Evolutionary conservation across 1,140 invertebrate genomes (phyloP).

Genomic region (Bombus superbus): DNA sequence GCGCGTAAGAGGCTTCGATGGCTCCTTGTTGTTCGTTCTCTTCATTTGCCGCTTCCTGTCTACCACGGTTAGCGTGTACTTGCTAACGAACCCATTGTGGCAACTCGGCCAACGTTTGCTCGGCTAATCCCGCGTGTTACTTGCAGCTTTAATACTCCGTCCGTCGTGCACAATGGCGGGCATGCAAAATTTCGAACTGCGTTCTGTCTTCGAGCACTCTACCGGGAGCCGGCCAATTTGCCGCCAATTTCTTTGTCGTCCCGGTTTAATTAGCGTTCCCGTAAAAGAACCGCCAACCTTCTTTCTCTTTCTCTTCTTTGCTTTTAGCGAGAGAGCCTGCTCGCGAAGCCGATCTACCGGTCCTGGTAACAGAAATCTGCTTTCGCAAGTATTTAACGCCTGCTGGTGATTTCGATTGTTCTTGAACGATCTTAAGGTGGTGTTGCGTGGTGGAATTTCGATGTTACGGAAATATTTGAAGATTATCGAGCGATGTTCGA

Average conservation of each 20-base stretch:
- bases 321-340: neutral
- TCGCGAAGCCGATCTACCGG: neutral
- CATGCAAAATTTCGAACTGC: slow-evolving; percentile 50
- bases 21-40: slow-evolving; percentile 69
- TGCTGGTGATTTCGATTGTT: no score
- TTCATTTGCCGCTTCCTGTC: slow-evolving; percentile 76
- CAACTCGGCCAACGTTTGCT: slow-evolving; percentile 74
- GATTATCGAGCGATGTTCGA: no score
- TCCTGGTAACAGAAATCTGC: neutral
- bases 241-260: slow-evolving; percentile 30
- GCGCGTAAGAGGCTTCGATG: slow-evolving; percentile 65
- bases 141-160: slow-evolving; percentile 71
- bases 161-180: slow-evolving; percentile 39
- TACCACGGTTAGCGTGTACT: slow-evolving; percentile 76
- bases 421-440: neutral
- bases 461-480: no score
- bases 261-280: slow-evolving; percentile 17
- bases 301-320: neutral
- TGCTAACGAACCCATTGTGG: slow-evolving; percentile 81
- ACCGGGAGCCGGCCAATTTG: slow-evolving; percentile 44
- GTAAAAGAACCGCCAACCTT: neutral
- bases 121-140: slow-evolving; percentile 76
- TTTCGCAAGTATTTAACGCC: neutral
- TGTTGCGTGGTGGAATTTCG: no score
- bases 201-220: slow-evolving; percentile 41